A percentile compares a stretch with the other conserved stretches of the same genome.
These are phyloP conservation scores for Pseudopodoces humilis DNA, from an alignment of 2,113 vertebrate genomes.

Conservation along the genomic window DNA sequence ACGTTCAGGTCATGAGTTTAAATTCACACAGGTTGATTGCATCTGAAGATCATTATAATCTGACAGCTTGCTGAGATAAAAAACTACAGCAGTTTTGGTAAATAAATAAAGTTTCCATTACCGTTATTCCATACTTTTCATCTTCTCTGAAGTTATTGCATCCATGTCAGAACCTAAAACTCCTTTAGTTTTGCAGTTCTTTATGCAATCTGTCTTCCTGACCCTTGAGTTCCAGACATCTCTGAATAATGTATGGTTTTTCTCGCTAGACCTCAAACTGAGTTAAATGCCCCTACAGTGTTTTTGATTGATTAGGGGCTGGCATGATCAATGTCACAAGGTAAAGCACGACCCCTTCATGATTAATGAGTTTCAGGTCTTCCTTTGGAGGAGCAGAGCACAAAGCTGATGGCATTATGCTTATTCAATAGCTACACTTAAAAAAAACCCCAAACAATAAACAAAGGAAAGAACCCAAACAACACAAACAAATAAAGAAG, in stretches of 20 bases:
- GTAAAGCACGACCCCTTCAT: background rate
- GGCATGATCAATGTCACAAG: background rate
- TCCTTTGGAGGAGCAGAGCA: background rate
- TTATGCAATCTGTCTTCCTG: background rate
- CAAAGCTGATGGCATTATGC: background rate
- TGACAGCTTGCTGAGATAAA: background rate
- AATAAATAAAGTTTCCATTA: background rate
- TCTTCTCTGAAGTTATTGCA: background rate
- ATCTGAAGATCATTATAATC: background rate
- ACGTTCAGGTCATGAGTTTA: background rate
- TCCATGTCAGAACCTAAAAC: background rate
- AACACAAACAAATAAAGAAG: background rate
- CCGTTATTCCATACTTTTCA: background rate
- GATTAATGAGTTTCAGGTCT: background rate
- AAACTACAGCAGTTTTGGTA: background rate
- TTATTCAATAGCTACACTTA: background rate
- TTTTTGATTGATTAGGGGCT: background rate
- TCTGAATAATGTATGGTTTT: slow-evolving; percentile 14
- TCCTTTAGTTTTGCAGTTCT: background rate
- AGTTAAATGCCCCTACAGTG: background rate
- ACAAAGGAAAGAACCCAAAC: background rate
- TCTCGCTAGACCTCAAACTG: background rate
- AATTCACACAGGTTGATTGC: background rate
- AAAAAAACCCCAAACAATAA: background rate
- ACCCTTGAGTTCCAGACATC: background rate